phyloP scores from a whole-genome alignment of 1,140 invertebrate genomes.

The Diploscapter pachys region DNA sequence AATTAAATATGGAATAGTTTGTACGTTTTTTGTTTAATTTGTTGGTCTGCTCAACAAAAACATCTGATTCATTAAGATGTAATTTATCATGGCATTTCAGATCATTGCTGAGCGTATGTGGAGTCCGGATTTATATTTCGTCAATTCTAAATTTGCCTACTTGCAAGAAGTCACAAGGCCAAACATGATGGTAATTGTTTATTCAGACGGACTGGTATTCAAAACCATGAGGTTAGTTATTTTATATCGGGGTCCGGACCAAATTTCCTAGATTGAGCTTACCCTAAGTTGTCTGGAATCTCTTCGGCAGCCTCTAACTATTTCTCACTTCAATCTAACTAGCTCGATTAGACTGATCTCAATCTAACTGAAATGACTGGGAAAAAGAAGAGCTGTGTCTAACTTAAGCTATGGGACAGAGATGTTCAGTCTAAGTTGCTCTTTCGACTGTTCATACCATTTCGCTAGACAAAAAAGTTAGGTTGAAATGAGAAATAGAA shows the following conservation, averaged over 20 bases:
- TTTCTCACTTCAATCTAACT: not conserved
- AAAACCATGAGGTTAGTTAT: constrained; percentile 46
- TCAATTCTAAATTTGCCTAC: constrained; percentile 58
- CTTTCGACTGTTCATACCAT: no score
- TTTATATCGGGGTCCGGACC: not conserved
- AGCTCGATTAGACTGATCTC: not conserved
- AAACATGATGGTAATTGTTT: constrained; percentile 51
- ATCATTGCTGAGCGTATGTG: constrained; percentile 42
- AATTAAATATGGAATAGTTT: no score
- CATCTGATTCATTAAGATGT: no score
- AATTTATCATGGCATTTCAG: constrained; percentile 13
- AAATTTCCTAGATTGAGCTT: not conserved
- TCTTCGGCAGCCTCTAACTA: not conserved
- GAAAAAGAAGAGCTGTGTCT: no score
- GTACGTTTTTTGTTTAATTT: no score
- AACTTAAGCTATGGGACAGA: no score
- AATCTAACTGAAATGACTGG: not conserved
- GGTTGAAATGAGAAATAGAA: no score
- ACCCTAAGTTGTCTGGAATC: not conserved
- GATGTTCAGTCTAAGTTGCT: no score
- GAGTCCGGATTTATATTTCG: constrained; percentile 56
- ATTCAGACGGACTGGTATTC: constrained; percentile 56
- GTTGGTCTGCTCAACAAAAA: no score
- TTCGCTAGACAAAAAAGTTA: no score
- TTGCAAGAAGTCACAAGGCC: constrained; percentile 52